phyloP scores from a whole-genome alignment of 2,797 vertebrate genomes.

The Helicolenus hilgendorfi region DNA sequence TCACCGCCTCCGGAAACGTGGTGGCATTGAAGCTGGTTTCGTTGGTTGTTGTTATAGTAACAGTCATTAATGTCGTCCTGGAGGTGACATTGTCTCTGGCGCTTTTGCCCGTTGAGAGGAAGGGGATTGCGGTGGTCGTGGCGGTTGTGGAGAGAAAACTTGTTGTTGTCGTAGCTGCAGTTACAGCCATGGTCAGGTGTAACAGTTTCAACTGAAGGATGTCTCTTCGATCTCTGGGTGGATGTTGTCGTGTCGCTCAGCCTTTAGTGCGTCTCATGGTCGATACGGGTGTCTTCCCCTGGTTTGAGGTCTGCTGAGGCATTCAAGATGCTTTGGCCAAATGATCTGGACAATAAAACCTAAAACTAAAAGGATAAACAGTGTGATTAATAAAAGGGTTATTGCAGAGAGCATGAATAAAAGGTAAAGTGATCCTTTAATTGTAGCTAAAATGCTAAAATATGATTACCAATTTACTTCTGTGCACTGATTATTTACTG shows the following conservation, averaged over 20 bases:
- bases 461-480: background rate
- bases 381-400: background rate
- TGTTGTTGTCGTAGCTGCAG: conserved; percentile 59
- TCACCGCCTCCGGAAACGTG: conserved; percentile 88
- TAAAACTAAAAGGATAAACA: conserved; percentile 8
- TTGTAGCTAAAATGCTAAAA: background rate
- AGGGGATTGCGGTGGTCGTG: conserved; percentile 63
- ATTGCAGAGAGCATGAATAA: background rate
- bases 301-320: conserved; percentile 46
- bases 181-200: conserved; percentile 72
- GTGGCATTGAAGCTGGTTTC: conserved; percentile 93
- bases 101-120: conserved; percentile 65
- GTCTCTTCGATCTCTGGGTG: conserved; percentile 9
- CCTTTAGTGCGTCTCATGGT: conserved; percentile 47
- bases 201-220: conserved; percentile 6
- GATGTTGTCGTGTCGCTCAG: conserved; percentile 35
- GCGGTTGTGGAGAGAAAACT: conserved; percentile 71
- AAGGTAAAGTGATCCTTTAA: background rate
- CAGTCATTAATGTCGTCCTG: conserved; percentile 80
- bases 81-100: conserved; percentile 78
- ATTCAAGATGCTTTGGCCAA: conserved; percentile 22
- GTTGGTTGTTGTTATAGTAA: conserved; percentile 86
- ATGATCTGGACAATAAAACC: conserved; percentile 18
- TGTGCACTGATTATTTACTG: background rate
- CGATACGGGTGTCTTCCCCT: conserved; percentile 33